phyloP scores from a whole-genome alignment of 2,113 vertebrate genomes.

The Carassius gibelio region DNA sequence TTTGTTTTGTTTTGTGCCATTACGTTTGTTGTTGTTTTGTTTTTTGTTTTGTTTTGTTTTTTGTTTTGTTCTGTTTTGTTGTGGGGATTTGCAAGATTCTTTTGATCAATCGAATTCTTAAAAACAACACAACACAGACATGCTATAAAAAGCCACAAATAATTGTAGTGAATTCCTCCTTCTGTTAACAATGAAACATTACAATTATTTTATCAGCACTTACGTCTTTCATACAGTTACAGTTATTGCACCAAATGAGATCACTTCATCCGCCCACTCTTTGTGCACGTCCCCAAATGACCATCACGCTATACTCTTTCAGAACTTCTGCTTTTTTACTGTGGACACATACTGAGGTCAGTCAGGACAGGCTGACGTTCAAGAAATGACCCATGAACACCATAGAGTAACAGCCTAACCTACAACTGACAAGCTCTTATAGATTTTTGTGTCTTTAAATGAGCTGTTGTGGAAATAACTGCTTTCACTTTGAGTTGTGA shows the following conservation, averaged over 20 bases:
- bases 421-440: conserved; percentile 63
- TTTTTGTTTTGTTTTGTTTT: neutral
- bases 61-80: neutral
- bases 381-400: neutral
- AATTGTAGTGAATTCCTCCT: neutral
- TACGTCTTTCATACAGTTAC: neutral
- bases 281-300: neutral
- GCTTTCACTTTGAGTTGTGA: conserved; percentile 62
- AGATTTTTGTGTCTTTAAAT: conserved; percentile 65
- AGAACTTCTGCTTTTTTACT: neutral
- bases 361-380: neutral
- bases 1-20: neutral
- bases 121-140: neutral
- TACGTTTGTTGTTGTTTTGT: too few species aligned
- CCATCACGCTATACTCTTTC: neutral
- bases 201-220: neutral
- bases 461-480: conserved; percentile 62
- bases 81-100: neutral
- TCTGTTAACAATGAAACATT: conserved; percentile 5
- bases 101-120: neutral
- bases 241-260: neutral
- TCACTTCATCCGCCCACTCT: neutral
- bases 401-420: conserved; percentile 48
- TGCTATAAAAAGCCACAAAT: neutral
- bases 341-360: neutral